Evolutionary conservation across 2,888 invertebrate genomes (phyloP), one percentile per base, ranked within the genome.

Genomic region (Nephrotoma guestfalica): DNA sequence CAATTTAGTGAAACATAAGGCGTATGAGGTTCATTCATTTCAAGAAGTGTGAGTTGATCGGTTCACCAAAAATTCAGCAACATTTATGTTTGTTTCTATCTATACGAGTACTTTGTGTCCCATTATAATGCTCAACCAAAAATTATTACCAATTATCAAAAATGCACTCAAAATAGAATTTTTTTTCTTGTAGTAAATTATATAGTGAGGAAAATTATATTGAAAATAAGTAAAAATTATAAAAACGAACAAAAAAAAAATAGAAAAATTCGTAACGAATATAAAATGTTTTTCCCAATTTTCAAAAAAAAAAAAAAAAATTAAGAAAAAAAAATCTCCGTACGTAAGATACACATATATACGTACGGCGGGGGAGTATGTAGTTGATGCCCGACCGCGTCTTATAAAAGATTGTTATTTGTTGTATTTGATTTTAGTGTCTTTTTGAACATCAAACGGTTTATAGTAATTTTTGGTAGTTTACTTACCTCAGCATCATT

Each of bases 351-450:
- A 57, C 51, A 57, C 51, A 47, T 47, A 47, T 47, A 13, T 47
- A 11, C 3, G 30, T 30, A 30, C 71, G 9, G 71, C 71, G 71
- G 71, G 71, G 71, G 71, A 30, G 71, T 71, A 71, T 43, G 11
- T 30, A 30, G 71, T 84, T 41, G 2, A 9, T 41, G 85, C 85
- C 43, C 40, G 86, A 30, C 45, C 43, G 86, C 47, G 5, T 45
- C 43, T 86, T 86, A 86, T 86, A 86, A 86, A 86, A 86, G 86
- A 45, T 71, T 86, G 45, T 86, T 86, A 18, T 47, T 47, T 30
- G 40, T 45, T 86, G 47, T 86, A 47, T 86, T 86, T 86, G 86
- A 40, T 45, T 71, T 71, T 47, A 86, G 86, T 86, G 86, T 86
- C 86, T 86, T 45, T 43, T 45, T 86, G 86, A 86, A 86, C 86